These are phyloP conservation scores for Enteromius trimaculatus DNA, from an alignment of 2,797 vertebrate species.

Conservation along the genomic window DNA sequence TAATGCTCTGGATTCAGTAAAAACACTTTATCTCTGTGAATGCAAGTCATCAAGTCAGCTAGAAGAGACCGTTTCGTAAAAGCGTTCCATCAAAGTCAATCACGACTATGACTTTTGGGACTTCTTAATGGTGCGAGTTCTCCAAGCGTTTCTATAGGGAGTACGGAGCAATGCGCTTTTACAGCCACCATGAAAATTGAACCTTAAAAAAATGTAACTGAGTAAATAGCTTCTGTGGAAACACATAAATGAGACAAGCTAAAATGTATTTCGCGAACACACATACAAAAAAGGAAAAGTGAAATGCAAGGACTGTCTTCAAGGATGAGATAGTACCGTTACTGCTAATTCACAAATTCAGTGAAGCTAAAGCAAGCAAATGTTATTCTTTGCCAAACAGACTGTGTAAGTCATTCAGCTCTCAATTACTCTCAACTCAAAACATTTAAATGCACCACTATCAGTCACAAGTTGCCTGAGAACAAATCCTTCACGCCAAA, in stretches of 20 bases:
- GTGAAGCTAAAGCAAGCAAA: constrained; percentile 14
- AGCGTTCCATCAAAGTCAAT: constrained; percentile 39
- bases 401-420: neutral
- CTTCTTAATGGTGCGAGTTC: constrained; percentile 7
- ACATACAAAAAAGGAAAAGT: neutral
- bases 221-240: constrained; percentile 18
- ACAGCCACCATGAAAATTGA: constrained; percentile 8
- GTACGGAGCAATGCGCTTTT: neutral
- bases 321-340: neutral
- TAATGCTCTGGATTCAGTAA: neutral
- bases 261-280: neutral
- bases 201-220: neutral
- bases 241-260: neutral
- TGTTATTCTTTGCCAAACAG: neutral
- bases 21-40: constrained; percentile 19
- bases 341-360: constrained; percentile 15
- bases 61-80: constrained; percentile 18
- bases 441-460: neutral
- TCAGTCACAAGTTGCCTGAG: neutral
- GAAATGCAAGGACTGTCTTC: constrained; percentile 13
- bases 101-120: neutral
- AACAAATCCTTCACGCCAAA: neutral
- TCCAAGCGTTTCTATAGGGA: constrained; percentile 26
- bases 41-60: constrained; percentile 13
- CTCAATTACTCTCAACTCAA: neutral